Conservation (phyloP, 2,797 vertebrate genomes). For the Dryobates pubescens region DNA sequence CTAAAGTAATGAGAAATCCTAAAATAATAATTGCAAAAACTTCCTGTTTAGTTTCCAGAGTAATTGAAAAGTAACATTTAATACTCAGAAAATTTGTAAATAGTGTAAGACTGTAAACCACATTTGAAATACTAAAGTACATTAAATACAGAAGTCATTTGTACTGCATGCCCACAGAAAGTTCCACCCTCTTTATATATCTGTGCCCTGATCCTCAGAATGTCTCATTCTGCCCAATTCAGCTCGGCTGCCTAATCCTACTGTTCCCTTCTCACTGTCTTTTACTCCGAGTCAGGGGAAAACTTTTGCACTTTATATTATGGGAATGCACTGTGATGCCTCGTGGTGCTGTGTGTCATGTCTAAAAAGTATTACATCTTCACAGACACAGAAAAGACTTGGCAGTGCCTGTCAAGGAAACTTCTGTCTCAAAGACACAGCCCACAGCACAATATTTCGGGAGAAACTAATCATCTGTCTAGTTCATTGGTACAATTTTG, state of each 20-base stretch:
- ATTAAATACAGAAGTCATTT: not conserved
- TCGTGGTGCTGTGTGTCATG: not conserved
- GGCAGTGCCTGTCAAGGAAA: not conserved
- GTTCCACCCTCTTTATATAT: not conserved
- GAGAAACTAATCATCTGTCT: not conserved
- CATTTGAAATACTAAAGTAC: not conserved
- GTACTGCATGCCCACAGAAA: fast-evolving
- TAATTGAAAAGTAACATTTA: not conserved
- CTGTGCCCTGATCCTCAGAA: not conserved
- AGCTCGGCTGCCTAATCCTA: not conserved
- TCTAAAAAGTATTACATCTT: not conserved
- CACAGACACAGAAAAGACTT: not conserved
- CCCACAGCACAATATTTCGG: not conserved
- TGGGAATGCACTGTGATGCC: not conserved
- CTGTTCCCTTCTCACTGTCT: not conserved
- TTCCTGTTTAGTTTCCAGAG: not conserved
- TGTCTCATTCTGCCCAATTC: not conserved
- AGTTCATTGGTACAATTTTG: not conserved
- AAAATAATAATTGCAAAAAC: not conserved
- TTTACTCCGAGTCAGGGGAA: not conserved
- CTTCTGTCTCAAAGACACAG: not conserved
- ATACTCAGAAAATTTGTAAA: not conserved
- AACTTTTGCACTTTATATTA: not conserved
- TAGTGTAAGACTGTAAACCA: not conserved
- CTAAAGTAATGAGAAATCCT: not conserved